These are phyloP conservation scores for Henricia sp. DNA, from an alignment of 53 echinoderm and acorn worm genomes.

Conservation along the genomic window DNA sequence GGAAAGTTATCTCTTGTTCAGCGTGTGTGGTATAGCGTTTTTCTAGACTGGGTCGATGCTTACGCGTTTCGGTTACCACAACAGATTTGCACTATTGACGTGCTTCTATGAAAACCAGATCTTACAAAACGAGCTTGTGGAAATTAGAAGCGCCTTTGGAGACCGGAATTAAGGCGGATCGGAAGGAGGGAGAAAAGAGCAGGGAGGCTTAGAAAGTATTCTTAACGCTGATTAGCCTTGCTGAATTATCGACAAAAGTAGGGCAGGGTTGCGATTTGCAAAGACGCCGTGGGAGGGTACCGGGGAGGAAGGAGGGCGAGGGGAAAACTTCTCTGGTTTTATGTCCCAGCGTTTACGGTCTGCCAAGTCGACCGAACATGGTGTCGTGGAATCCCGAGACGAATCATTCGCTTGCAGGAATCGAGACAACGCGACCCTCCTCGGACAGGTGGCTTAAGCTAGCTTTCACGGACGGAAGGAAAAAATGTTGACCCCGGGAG, in stretches of 20 bases:
- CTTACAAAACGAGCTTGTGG: too few relatives aligned
- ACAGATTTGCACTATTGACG: constrained; percentile 39
- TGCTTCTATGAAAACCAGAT: too few relatives aligned
- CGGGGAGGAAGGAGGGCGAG: neutral
- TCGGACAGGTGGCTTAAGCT: constrained; percentile 36
- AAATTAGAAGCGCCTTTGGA: too few relatives aligned
- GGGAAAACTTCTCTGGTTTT: neutral
- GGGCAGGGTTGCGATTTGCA: neutral
- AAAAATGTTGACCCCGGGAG: neutral
- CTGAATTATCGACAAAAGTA: constrained; percentile 45
- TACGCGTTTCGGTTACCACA: constrained; percentile 6
- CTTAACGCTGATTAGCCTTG: constrained; percentile 31
- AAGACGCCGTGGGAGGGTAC: neutral
- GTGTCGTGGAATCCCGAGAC: neutral
- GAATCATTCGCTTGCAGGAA: constrained; percentile 36
- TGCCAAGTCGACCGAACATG: constrained; percentile 38
- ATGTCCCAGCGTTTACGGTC: neutral
- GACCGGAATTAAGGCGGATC: constrained; percentile 8
- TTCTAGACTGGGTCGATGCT: neutral
- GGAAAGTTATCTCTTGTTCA: too few relatives aligned
- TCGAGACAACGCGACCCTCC: constrained; percentile 42
- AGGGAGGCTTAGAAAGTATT: constrained; percentile 1
- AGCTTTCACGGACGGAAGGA: neutral
- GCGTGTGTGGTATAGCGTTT: too few relatives aligned
- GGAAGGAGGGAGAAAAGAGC: neutral